phyloP scores from a whole-genome alignment of 2,888 invertebrate genomes.

The Stenichneumon culpator region DNA sequence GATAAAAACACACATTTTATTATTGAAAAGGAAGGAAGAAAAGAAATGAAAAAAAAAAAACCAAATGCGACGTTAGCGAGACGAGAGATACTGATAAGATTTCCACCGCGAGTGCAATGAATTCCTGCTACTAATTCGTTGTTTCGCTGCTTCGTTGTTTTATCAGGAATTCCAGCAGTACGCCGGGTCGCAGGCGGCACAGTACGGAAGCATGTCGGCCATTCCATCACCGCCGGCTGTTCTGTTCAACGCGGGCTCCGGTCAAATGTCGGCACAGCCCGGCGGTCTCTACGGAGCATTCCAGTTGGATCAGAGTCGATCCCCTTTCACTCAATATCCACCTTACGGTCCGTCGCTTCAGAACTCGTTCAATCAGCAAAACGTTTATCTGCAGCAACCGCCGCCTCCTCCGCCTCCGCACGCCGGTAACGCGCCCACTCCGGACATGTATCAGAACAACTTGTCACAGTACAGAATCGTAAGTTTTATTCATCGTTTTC shows the following conservation, averaged over 20 bases:
- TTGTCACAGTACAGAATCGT: conserved; percentile 88
- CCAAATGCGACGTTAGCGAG: background rate
- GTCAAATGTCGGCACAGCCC: conserved; percentile 89
- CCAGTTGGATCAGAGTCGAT: conserved; percentile 91
- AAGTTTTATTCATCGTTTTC: conserved; percentile 68
- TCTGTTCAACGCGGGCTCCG: conserved; percentile 91
- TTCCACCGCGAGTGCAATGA: conserved; percentile 35
- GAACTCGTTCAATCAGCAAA: conserved; percentile 86
- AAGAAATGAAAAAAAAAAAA: background rate
- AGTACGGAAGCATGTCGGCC: conserved; percentile 93
- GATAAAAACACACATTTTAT: conserved; percentile 53
- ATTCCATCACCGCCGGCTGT: conserved; percentile 95
- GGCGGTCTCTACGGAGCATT: conserved; percentile 94
- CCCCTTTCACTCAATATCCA: conserved; percentile 92
- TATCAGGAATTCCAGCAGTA: conserved; percentile 83
- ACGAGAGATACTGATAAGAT: conserved; percentile 1
- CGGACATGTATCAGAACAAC: conserved; percentile 90
- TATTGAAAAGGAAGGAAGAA: conserved; percentile 39
- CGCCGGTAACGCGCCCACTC: conserved; percentile 87
- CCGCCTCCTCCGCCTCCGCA: conserved; percentile 88
- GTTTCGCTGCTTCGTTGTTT: conserved; percentile 63
- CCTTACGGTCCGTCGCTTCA: conserved; percentile 89
- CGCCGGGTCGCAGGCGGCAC: conserved; percentile 85
- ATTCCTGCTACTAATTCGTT: conserved; percentile 56
- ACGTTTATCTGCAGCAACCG: conserved; percentile 85